These are phyloP conservation scores for Calephelis nemesis DNA, from an alignment of 1,140 invertebrate species.

Conservation along the genomic window DNA sequence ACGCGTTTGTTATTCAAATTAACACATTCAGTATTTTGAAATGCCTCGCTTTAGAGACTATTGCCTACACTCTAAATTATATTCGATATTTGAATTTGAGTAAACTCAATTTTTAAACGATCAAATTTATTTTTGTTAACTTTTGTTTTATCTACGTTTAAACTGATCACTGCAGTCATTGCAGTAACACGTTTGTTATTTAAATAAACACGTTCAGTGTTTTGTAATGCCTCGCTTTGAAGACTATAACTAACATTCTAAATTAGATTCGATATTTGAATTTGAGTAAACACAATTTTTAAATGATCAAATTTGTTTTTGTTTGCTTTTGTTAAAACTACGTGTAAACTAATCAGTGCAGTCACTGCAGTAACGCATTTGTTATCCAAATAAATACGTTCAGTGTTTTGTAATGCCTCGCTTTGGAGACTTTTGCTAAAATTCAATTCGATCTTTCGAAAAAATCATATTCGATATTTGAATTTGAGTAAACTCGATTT, in stretches of 20 bases:
- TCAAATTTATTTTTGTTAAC: slow-evolving; percentile 43
- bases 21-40: slow-evolving; percentile 12
- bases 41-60: neutral
- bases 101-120: too few relatives aligned
- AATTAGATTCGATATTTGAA: neutral
- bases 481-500: neutral
- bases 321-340: slow-evolving; percentile 49
- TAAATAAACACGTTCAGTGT: slow-evolving; percentile 25
- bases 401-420: neutral
- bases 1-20: slow-evolving; percentile 32
- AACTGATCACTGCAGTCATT: slow-evolving; percentile 32
- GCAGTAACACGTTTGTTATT: slow-evolving; percentile 26
- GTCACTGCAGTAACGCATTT: slow-evolving; percentile 28
- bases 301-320: too few relatives aligned
- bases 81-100: neutral
- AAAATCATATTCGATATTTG: neutral
- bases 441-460: too few relatives aligned
- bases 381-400: slow-evolving; percentile 29
- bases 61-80: neutral
- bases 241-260: neutral
- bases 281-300: neutral
- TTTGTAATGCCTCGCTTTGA: neutral
- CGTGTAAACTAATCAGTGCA: slow-evolving; percentile 30
- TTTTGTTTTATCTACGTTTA: slow-evolving; percentile 50
- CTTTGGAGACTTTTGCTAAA: neutral